A percentile compares a stretch with the other conserved stretches of the same genome.
Evolutionary conservation across 2,797 vertebrate species (phyloP).

Genomic region (Propithecus perrieri): DNA sequence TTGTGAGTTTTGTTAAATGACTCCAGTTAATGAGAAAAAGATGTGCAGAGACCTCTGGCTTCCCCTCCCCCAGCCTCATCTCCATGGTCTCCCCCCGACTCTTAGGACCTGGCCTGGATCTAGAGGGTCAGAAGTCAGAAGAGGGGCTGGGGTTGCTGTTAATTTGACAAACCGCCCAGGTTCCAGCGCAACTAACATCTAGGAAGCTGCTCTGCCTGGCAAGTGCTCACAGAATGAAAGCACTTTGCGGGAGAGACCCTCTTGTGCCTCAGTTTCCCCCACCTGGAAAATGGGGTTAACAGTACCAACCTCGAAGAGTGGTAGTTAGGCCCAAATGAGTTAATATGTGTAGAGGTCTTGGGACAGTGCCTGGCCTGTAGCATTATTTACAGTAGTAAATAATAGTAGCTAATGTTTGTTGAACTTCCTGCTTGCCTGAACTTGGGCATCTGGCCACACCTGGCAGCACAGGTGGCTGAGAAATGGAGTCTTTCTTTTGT

Average conservation of each 20-base stretch:
- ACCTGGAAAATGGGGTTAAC: background rate
- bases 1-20: background rate
- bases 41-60: background rate
- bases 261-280: background rate
- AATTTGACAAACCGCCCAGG: background rate
- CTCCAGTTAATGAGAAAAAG: background rate
- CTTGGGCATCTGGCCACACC: background rate
- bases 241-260: background rate
- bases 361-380: background rate
- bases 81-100: background rate
- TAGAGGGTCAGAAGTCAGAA: background rate
- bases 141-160: background rate
- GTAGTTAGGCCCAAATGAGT: background rate
- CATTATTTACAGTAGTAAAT: background rate
- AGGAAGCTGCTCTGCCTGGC: background rate
- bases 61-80: background rate
- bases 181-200: background rate
- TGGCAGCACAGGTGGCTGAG: background rate
- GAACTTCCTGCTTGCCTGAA: background rate
- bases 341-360: background rate
- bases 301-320: background rate
- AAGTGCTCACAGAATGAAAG: background rate
- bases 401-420: slow-evolving; percentile 30
- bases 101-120: background rate
- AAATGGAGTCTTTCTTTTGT: background rate